Base-by-base conservation (phyloP, 2,113 vertebrate species). In the Eleginops maclovinus region DNA sequence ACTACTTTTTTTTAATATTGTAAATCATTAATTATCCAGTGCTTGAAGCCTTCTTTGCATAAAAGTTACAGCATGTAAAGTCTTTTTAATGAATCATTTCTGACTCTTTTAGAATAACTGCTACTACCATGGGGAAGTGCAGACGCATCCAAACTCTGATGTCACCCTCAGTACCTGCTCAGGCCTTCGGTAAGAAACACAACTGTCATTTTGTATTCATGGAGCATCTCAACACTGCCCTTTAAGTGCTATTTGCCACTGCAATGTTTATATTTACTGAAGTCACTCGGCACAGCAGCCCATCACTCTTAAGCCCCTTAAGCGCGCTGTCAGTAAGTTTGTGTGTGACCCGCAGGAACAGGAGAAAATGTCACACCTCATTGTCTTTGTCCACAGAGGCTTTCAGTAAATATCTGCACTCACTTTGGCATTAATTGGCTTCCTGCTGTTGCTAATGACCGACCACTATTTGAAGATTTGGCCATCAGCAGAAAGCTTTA, bases 71-170 rank as follows among this genome's bases (percentile, higher is more conserved):
- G 11, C 24, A 24, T 63, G 11, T 73, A 17, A 65, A n/a, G 2
- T 2, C 2, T 31, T 36, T 41, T 41, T 6, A 40, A 49, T 36
- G 2, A 24, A 59, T 49, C 41, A 40, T 28, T 36, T 64, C 19
- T 90, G 7, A 36, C 31, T 36, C n/a, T 88, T 91, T 36, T 61
- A 94, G 94, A 90, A 89, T 43, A 94, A 95, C 88, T 95, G 95
- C 88, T 95, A 94, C 81, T 95, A 95, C 80, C 95, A 95, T 0
- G 95, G 95, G 21, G 81, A 89, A 53, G 95, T 95, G 62, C 85
- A 90, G 75, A 89, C 79, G 0, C 88, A 91, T 19, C 73, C 68
- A 1, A 54, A 85, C 79, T 95, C 94, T 13, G 93, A 94, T 21
- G 91, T 95, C 71, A 94, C 89, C 73, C 85, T 95, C 85, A 95